These are phyloP conservation scores for Petrocephalus zakoni DNA, from an alignment of 2,113 vertebrate species.

Conservation along the genomic window DNA sequence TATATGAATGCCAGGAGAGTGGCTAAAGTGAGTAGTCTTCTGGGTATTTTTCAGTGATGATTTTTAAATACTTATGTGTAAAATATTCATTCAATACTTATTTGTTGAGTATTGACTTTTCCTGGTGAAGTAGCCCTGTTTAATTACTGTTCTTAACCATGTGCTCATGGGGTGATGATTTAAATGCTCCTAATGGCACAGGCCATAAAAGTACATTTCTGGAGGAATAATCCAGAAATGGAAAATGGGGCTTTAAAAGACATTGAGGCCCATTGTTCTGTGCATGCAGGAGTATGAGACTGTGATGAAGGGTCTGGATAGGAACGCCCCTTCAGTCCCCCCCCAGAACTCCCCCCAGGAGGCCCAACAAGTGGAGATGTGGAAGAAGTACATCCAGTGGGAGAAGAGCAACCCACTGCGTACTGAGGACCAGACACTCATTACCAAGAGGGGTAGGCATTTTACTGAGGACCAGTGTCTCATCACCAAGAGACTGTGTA, in stretches of 20 bases:
- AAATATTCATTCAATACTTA: background rate
- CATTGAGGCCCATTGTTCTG: background rate
- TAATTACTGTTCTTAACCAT: background rate
- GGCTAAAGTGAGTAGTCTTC: constrained; percentile 75
- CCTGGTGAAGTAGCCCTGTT: background rate
- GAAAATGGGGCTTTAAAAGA: background rate
- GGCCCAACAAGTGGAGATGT: constrained; percentile 98
- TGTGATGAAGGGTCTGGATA: constrained; percentile 96
- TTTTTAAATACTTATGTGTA: background rate
- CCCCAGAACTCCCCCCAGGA: constrained; percentile 97
- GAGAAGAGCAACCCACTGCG: constrained; percentile 96
- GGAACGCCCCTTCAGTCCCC: constrained; percentile 94
- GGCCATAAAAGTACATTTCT: background rate
- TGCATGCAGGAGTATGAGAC: constrained; percentile 90
- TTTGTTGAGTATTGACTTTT: background rate
- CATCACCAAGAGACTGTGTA: background rate
- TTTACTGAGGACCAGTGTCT: background rate
- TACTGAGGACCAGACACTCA: constrained; percentile 96
- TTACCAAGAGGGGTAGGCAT: constrained; percentile 89
- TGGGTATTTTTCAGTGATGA: background rate
- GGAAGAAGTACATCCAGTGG: constrained; percentile 99
- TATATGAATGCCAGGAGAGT: constrained; percentile 98
- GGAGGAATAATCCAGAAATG: background rate
- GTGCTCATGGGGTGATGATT: background rate
- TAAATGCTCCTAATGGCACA: background rate